Conservation (phyloP, 2,113 vertebrate species). For the Girardinichthys multiradiatus region DNA sequence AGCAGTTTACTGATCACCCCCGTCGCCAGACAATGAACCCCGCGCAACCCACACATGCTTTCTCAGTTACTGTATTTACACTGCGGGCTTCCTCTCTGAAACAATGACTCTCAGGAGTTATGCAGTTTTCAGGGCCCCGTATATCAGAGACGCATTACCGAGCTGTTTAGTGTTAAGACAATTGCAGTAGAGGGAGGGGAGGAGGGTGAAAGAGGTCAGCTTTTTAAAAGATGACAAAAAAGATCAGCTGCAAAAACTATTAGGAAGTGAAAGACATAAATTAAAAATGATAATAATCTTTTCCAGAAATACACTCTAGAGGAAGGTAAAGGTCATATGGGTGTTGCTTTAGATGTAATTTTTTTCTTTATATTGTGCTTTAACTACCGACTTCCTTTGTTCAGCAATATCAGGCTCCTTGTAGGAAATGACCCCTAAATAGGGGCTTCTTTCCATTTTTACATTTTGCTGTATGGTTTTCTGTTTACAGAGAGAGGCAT, state of each 20-base stretch:
- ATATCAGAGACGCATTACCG: slow-evolving; percentile 67
- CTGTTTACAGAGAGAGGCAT: slow-evolving; percentile 58
- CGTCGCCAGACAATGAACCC: slow-evolving; percentile 65
- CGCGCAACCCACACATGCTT: slow-evolving; percentile 80
- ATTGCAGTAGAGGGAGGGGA: slow-evolving; percentile 56
- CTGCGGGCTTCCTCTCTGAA: slow-evolving; percentile 91
- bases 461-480: slow-evolving; percentile 75
- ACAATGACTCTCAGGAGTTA: slow-evolving; percentile 90
- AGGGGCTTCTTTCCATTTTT: slow-evolving; percentile 77
- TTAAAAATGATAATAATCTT: slow-evolving; percentile 75
- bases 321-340: slow-evolving; percentile 87
- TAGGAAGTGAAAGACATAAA: slow-evolving; percentile 87
- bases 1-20: slow-evolving; percentile 69
- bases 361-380: slow-evolving; percentile 83
- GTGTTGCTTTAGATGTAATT: slow-evolving; percentile 80
- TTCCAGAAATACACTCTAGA: slow-evolving; percentile 78
- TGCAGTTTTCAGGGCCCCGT: slow-evolving; percentile 62
- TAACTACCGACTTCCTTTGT: slow-evolving; percentile 86
- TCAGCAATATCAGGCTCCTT: slow-evolving; percentile 76
- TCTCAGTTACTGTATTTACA: slow-evolving; percentile 92
- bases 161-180: slow-evolving; percentile 79
- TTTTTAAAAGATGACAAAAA: slow-evolving; percentile 71
- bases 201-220: slow-evolving; percentile 73
- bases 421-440: slow-evolving; percentile 82
- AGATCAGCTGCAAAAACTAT: slow-evolving; percentile 84